Percentiles rank a stretch among this genome's conserved stretches.
These are phyloP conservation scores for Ochropleura plecta DNA, from an alignment of 2,888 invertebrate genomes.

Conservation along the genomic window DNA sequence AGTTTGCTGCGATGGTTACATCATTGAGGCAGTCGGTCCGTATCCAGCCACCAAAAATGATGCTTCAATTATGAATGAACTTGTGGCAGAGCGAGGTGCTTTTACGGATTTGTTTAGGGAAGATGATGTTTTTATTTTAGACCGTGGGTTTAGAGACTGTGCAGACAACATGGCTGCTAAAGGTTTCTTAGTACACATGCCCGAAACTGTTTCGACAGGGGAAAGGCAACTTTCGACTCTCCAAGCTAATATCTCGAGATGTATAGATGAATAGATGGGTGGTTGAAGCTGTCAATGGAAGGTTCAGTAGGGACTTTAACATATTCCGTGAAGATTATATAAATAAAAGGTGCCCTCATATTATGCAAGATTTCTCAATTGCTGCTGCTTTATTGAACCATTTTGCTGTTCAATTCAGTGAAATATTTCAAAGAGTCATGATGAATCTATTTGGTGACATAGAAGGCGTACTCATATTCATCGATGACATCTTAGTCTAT, in stretches of 20 bases:
- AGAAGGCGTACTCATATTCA: too few species aligned
- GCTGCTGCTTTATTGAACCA: conserved; percentile 6
- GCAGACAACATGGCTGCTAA: not conserved
- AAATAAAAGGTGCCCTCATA: not conserved
- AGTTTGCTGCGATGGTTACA: conserved; percentile 31
- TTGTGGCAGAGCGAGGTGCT: not conserved
- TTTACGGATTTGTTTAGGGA: not conserved
- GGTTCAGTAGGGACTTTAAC: not conserved
- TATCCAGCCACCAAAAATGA: conserved; percentile 27
- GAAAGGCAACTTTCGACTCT: conserved; percentile 12
- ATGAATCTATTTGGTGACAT: too few species aligned
- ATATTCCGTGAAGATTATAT: conserved; percentile 9
- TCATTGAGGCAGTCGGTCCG: conserved; percentile 13
- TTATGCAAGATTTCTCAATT: conserved; percentile 6
- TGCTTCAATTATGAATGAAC: conserved; percentile 7
- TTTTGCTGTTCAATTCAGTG: conserved; percentile 9
- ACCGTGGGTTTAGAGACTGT: conserved; percentile 12
- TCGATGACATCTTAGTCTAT: too few species aligned
- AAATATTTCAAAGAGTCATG: too few species aligned
- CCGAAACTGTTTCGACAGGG: conserved; percentile 3
- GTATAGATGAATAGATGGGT: conserved; percentile 21
- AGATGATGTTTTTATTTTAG: conserved; percentile 2
- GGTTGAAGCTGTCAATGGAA: not conserved
- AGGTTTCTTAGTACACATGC: conserved; percentile 2
- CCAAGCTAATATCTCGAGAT: conserved; percentile 16